Evolutionary conservation across 2,797 vertebrate genomes (phyloP).

Genomic region (Sciurus vulgaris): DNA sequence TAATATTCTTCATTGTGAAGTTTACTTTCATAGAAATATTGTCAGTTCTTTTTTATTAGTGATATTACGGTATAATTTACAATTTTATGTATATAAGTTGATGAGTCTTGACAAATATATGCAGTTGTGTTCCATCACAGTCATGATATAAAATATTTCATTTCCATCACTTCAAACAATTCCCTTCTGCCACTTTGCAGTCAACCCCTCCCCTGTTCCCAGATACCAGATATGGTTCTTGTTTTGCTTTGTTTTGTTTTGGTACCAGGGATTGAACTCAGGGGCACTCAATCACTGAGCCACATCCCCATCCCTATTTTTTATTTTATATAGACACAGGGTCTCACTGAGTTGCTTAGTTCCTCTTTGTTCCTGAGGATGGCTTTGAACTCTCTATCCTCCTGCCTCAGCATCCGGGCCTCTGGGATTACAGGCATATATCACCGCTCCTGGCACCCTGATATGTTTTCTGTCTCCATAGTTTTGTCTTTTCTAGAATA

Average conservation of each 20-base stretch:
- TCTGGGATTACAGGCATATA: no score
- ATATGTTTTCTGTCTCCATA: background rate
- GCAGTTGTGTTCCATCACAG: background rate
- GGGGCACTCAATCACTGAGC: no score
- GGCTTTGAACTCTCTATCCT: no score
- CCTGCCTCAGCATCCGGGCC: no score
- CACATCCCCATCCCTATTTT: no score
- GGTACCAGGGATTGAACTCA: no score
- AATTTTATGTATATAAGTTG: background rate
- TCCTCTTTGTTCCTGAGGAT: no score
- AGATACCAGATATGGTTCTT: background rate
- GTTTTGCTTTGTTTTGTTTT: no score
- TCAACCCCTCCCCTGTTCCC: background rate
- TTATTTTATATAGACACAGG: no score
- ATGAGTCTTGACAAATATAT: background rate
- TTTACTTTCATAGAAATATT: background rate
- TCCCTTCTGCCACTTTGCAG: background rate
- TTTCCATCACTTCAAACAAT: background rate
- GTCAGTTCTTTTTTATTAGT: background rate
- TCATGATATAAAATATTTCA: constrained; percentile 23
- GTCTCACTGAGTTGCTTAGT: no score
- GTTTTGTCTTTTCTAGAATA: background rate
- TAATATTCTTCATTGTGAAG: background rate
- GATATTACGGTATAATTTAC: background rate
- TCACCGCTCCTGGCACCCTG: background rate